These are phyloP conservation scores for Neoniphon sammara DNA, from an alignment of 2,797 vertebrate genomes.

Conservation along the genomic window DNA sequence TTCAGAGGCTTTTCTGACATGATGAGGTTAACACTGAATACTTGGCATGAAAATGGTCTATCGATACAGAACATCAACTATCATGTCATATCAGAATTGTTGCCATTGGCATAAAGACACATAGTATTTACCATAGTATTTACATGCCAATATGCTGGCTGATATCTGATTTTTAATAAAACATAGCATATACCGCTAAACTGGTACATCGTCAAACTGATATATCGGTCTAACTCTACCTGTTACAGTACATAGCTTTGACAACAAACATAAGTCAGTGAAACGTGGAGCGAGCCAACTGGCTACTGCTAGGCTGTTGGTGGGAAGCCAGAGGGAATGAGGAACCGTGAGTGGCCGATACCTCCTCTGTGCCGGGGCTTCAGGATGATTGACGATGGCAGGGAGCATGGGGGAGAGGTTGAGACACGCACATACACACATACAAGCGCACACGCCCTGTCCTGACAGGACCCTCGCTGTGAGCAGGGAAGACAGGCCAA, in stretches of 20 bases:
- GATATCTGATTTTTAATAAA: slow-evolving; percentile 30
- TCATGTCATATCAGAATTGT: too few species aligned
- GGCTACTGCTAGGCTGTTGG: slow-evolving; percentile 17
- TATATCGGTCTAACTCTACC: too few species aligned
- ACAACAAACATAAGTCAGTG: slow-evolving; percentile 43
- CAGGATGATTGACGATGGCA: slow-evolving; percentile 63
- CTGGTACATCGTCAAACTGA: slow-evolving; percentile 23
- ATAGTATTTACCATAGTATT: too few species aligned
- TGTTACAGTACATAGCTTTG: slow-evolving; percentile 6
- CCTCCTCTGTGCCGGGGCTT: slow-evolving; percentile 28
- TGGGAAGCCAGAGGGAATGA: slow-evolving; percentile 15
- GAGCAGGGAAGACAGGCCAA: slow-evolving; percentile 53
- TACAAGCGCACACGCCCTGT: slow-evolving; percentile 19
- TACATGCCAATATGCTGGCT: too few species aligned
- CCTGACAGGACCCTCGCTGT: slow-evolving; percentile 58
- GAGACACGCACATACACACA: slow-evolving; percentile 19
- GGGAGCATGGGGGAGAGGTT: slow-evolving; percentile 42
- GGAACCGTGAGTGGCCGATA: slow-evolving; percentile 47
- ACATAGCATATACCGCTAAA: slow-evolving; percentile 14
- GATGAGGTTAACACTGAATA: too few species aligned
- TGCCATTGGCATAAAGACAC: too few species aligned
- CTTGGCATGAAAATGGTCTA: too few species aligned
- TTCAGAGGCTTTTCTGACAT: too few species aligned
- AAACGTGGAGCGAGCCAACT: background rate
- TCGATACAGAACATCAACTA: too few species aligned